Evolutionary conservation across 2,113 vertebrate genomes (phyloP).

Genomic region (Hippocampus barbouri): DNA sequence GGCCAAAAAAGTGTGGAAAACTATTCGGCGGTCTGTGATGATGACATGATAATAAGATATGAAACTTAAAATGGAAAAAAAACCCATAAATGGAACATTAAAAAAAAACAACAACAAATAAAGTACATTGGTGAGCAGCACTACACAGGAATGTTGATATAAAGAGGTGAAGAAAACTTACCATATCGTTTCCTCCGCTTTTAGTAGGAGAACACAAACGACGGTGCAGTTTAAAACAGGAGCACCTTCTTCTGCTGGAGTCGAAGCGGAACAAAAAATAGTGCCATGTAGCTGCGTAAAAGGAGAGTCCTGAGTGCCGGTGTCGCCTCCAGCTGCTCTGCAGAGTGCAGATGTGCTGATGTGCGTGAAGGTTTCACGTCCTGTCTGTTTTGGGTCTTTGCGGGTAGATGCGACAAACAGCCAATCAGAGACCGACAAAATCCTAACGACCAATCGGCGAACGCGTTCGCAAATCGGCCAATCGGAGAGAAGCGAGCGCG

Average conservation of each 20-base stretch:
- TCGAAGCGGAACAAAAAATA: background rate
- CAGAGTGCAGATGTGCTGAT: conserved; percentile 28
- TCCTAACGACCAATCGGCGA: conserved; percentile 17
- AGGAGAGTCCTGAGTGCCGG: background rate
- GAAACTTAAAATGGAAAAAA: background rate
- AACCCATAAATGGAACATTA: background rate
- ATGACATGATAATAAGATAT: background rate
- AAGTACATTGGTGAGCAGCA: background rate
- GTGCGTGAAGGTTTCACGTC: conserved; percentile 8
- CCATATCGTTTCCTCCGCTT: background rate
- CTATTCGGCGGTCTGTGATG: background rate
- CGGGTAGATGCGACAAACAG: background rate
- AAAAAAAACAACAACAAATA: background rate
- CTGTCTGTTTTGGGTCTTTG: conserved; percentile 1
- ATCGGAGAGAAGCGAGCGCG: conserved; percentile 26
- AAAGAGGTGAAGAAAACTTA: background rate
- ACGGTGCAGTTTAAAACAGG: background rate
- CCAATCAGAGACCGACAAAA: conserved; percentile 29
- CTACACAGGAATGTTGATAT: background rate
- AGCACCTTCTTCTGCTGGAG: background rate
- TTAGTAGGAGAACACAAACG: background rate
- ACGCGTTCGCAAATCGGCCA: conserved; percentile 4
- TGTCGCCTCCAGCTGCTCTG: background rate
- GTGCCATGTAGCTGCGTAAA: background rate
- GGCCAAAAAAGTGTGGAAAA: background rate